Base-by-base conservation (phyloP, 2,888 invertebrate genomes). In the Drosophila longiperda region DNA sequence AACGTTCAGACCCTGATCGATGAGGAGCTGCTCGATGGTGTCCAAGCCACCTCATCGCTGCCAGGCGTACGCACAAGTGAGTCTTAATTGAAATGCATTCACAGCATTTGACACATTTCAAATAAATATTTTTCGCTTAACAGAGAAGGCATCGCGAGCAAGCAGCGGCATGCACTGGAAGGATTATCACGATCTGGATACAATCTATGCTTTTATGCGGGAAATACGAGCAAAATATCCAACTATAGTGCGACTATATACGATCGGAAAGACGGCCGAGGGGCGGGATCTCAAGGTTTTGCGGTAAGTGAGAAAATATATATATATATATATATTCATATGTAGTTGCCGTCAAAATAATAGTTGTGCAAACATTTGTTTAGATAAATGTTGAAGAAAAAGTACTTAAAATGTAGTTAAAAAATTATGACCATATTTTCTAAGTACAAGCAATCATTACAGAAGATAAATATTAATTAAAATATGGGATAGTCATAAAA, bases 1-100 rank as follows among this genome's bases (percentile, higher is more conserved):
- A 96, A 98, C 92, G 92, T 97, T n/a, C 97, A 97, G 91, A 93
- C 94, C 74, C 95, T 96, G 55, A 97, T 97, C 65, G 95, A 97
- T 73, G 94, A 95, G 23, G 95, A 95, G 73, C 94, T 95, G 73
- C 94, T 95, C 40, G 95, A 96, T 81, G 91, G 94, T 8, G 94
- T 82, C 0, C 60, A 74, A 60, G 64, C 55, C 20, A 84, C 80
- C 6, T 80, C 82, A 53, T 95, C 66, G 94, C 94, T 72, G 95
- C 95, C 70, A 91, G 95, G 91, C 90, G 94, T 93, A 1, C 82
- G 92, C 23, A 57, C 76, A 83, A 92, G 92, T 93, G 66, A 91
- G 91, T 91, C 5, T 0, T 8, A 17, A n/a, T 17, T 20, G 17
- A 29, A 3, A 33, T 12, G 2, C 38, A 17, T 38, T 38, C 38